These are phyloP conservation scores for Phyllostomus discolor DNA, from an alignment of 2,113 vertebrate genomes.

Conservation along the genomic window DNA sequence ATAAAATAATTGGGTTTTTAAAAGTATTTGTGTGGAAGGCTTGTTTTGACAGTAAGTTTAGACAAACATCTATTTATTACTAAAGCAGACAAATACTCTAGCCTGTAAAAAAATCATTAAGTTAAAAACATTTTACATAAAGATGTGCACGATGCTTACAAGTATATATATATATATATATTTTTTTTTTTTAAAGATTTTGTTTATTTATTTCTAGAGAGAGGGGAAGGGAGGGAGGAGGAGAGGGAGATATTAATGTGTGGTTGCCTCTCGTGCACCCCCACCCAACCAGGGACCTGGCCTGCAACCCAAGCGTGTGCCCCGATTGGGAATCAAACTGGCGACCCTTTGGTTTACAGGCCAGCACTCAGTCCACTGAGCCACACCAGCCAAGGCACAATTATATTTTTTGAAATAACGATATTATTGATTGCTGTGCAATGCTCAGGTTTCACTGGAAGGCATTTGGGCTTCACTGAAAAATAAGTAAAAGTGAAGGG, in stretches of 20 bases:
- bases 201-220: background rate
- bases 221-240: too few species aligned
- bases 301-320: too few species aligned
- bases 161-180: background rate
- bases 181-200: too few species aligned
- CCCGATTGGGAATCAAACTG: too few species aligned
- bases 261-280: too few species aligned
- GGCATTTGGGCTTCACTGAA: background rate
- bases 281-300: too few species aligned
- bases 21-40: background rate
- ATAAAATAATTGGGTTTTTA: background rate
- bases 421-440: background rate
- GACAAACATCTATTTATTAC: background rate
- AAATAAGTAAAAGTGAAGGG: slow-evolving; percentile 1
- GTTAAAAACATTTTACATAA: background rate
- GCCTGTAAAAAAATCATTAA: background rate
- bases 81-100: background rate
- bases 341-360: too few species aligned
- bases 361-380: too few species aligned
- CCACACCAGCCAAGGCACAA: too few species aligned
- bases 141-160: background rate
- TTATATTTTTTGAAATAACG: background rate
- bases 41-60: slow-evolving; percentile 26
- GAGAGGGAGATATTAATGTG: too few species aligned
- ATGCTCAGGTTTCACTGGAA: background rate